Evolutionary conservation across 2,797 vertebrate genomes (phyloP).

Genomic region (Clarias fuscus): DNA sequence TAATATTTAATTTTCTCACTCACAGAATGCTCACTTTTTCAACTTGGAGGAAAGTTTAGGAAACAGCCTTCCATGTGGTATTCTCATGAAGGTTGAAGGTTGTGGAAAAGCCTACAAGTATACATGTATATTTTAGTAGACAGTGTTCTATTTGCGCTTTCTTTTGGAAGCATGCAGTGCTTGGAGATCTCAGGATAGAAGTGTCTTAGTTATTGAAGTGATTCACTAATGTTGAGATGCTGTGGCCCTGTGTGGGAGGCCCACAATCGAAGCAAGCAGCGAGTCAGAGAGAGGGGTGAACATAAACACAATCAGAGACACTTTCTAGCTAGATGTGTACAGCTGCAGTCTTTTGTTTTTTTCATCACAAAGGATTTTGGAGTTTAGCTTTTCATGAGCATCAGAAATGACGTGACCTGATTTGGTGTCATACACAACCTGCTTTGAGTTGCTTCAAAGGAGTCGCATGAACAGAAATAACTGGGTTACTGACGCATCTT

Average conservation of each 20-base stretch:
- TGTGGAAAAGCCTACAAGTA: slow-evolving; percentile 1
- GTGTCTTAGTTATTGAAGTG: slow-evolving; percentile 25
- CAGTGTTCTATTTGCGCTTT: slow-evolving; percentile 12
- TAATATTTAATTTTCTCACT: too few species aligned
- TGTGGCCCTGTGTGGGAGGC: slow-evolving; percentile 19
- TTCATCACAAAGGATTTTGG: slow-evolving; percentile 15
- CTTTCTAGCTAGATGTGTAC: slow-evolving; percentile 14
- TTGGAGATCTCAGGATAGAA: slow-evolving; percentile 1
- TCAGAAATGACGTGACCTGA: slow-evolving; percentile 22
- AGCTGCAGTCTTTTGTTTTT: slow-evolving; percentile 13
- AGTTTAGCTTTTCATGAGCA: not conserved
- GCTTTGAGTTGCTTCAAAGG: slow-evolving; percentile 20
- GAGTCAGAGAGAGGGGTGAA: not conserved
- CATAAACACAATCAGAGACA: slow-evolving; percentile 26
- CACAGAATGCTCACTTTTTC: not conserved
- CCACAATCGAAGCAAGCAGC: slow-evolving; percentile 9
- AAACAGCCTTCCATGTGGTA: not conserved
- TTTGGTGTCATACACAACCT: slow-evolving; percentile 24
- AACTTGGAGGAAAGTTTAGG: not conserved
- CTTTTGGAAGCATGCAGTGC: slow-evolving; percentile 6
- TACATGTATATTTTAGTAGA: slow-evolving; percentile 28
- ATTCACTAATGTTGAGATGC: slow-evolving; percentile 45
- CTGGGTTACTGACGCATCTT: slow-evolving; percentile 8
- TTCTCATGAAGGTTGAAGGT: not conserved
- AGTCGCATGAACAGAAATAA: slow-evolving; percentile 24